Conservation (phyloP, 2,113 vertebrate species). For the Hypomesus transpacificus region DNA sequence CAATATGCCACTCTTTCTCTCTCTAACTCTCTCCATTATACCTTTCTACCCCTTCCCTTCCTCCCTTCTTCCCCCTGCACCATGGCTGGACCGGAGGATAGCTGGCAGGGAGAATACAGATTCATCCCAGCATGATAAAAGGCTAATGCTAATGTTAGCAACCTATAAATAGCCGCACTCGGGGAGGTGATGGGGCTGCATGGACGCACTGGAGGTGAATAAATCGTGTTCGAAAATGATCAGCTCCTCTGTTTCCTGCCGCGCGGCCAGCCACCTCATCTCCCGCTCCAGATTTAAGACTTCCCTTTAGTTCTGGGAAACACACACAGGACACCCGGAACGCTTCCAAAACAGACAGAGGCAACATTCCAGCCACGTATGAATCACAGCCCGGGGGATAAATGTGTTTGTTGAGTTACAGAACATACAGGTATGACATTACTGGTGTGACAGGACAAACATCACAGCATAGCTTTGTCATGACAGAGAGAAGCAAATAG, state of each 20-base stretch:
- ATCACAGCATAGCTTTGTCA: not conserved
- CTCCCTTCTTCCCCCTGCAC: not conserved
- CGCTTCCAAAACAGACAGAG: not conserved
- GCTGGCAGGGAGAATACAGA: conserved; percentile 20
- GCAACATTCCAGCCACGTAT: not conserved
- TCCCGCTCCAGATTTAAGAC: conserved; percentile 56
- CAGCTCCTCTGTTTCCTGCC: conserved; percentile 31
- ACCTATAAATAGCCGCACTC: conserved; percentile 48
- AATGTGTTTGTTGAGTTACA: not conserved
- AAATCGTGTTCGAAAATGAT: conserved; percentile 48
- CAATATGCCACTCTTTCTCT: conserved; percentile 1
- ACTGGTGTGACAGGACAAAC: conserved; percentile 16
- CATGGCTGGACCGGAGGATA: not conserved
- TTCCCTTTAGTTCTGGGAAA: conserved; percentile 51
- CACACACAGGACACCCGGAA: conserved; percentile 13
- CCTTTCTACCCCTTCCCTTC: too few species aligned
- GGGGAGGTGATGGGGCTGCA: not conserved
- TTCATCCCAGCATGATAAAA: conserved; percentile 29
- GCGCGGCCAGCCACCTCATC: conserved; percentile 35
- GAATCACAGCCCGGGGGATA: not conserved
- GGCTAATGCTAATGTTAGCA: conserved; percentile 14
- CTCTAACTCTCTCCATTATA: not conserved
- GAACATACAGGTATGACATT: not conserved
- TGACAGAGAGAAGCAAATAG: not conserved
- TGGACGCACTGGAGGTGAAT: conserved; percentile 50